Percentiles rank a stretch among this genome's conserved stretches.
phyloP scores from a whole-genome alignment of 2,113 vertebrate species.

The Onychostoma macrolepis region DNA sequence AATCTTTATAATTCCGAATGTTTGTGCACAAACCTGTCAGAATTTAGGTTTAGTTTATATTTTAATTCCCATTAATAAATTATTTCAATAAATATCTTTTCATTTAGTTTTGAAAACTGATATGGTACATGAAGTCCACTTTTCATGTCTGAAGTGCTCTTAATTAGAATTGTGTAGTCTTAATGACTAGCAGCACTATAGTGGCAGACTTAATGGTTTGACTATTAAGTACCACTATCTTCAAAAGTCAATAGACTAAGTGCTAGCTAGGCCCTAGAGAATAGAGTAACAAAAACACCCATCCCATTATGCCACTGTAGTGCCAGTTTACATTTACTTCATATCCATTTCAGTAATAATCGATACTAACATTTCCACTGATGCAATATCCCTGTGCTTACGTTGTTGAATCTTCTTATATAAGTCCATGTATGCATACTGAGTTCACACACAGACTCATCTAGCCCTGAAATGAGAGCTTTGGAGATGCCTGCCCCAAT shows the following conservation, averaged over 20 bases:
- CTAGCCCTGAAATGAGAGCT: constrained; percentile 37
- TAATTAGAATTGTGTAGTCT: neutral
- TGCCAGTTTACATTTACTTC: constrained; percentile 10
- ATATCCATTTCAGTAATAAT: neutral
- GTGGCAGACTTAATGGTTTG: neutral
- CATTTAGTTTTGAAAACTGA: neutral
- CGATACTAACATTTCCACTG: neutral
- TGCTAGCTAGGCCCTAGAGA: neutral
- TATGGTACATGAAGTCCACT: neutral
- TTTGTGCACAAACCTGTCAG: neutral
- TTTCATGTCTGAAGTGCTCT: neutral
- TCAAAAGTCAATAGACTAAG: neutral
- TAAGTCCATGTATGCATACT: neutral
- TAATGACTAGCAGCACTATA: neutral
- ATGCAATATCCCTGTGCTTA: neutral
- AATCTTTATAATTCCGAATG: neutral
- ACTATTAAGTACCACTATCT: neutral
- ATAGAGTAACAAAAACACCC: neutral
- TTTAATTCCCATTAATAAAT: neutral
- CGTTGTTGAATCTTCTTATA: neutral
- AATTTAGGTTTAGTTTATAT: neutral
- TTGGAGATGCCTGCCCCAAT: constrained; percentile 44
- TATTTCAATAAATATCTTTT: too few relatives aligned
- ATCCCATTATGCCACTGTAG: neutral
- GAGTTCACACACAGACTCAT: constrained; percentile 15